Evolutionary conservation across 2,113 vertebrate genomes (phyloP).

Genomic region (Corythaeola cristata): DNA sequence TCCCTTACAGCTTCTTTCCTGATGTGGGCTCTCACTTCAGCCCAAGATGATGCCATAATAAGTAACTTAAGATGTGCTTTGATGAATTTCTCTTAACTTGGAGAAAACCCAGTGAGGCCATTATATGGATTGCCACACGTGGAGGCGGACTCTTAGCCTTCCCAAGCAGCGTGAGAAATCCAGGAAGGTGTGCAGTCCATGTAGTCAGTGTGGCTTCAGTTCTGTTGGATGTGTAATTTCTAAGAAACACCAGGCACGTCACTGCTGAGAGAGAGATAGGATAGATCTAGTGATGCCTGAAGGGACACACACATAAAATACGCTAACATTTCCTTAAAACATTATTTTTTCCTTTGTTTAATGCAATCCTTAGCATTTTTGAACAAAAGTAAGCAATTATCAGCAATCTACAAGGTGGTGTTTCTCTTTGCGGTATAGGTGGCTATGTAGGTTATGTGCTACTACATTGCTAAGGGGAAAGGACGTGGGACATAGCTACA

Average conservation of each 20-base stretch:
- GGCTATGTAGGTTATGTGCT: neutral
- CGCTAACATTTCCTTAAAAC: neutral
- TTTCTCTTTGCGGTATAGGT: neutral
- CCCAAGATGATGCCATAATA: conserved; percentile 54
- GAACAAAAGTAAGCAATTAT: neutral
- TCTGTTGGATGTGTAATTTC: neutral
- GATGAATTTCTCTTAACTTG: conserved; percentile 40
- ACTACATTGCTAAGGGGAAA: neutral
- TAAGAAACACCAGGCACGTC: neutral
- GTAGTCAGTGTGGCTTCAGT: neutral
- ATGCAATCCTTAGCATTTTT: neutral
- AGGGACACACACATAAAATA: neutral
- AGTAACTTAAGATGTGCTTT: conserved; percentile 70
- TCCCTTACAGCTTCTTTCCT: conserved; percentile 57
- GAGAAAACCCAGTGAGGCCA: conserved; percentile 27
- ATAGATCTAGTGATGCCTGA: neutral
- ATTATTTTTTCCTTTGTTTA: neutral
- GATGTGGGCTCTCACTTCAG: conserved; percentile 42
- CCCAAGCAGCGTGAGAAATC: conserved; percentile 25
- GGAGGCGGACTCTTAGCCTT: neutral
- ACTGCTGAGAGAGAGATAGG: neutral
- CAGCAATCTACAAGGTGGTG: neutral
- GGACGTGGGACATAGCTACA: neutral
- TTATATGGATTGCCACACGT: conserved; percentile 54
- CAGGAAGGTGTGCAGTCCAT: conserved; percentile 3